A percentile compares a stretch with the other conserved stretches of the same genome.
These are phyloP conservation scores for Chunga burmeisteri DNA, from an alignment of 2,113 vertebrate species.

Conservation along the genomic window DNA sequence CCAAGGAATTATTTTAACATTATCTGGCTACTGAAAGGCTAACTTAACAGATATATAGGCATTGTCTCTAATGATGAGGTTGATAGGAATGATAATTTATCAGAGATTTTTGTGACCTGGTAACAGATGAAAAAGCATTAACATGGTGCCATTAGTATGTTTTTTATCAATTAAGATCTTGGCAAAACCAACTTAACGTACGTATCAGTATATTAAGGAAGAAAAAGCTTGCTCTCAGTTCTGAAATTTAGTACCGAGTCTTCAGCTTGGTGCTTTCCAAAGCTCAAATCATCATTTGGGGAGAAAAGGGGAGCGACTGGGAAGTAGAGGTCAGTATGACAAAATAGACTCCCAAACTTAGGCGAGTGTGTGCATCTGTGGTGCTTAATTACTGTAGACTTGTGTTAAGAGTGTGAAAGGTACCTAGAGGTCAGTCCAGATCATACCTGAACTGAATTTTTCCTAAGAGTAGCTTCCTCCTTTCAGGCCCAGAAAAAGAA, in stretches of 20 bases:
- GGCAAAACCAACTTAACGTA: fast-evolving
- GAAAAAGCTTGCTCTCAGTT: neutral
- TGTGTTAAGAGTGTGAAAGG: neutral
- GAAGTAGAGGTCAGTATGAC: neutral
- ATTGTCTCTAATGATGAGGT: neutral
- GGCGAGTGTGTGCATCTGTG: neutral
- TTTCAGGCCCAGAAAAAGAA: neutral
- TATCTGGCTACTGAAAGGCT: neutral
- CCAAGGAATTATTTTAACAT: neutral
- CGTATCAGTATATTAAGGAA: neutral
- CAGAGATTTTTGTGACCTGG: neutral
- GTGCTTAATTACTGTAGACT: neutral
- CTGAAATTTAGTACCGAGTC: neutral
- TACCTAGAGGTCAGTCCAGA: neutral
- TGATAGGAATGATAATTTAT: neutral
- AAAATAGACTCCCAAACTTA: neutral
- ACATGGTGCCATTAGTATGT: neutral
- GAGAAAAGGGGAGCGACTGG: neutral
- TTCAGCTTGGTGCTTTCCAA: neutral
- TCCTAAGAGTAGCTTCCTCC: neutral
- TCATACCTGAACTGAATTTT: neutral
- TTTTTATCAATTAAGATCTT: neutral
- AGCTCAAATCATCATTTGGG: neutral
- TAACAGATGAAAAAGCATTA: neutral
- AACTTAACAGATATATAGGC: neutral